Conservation (phyloP, 2,888 invertebrate species). For the Lasioglossum pauxillum region DNA sequence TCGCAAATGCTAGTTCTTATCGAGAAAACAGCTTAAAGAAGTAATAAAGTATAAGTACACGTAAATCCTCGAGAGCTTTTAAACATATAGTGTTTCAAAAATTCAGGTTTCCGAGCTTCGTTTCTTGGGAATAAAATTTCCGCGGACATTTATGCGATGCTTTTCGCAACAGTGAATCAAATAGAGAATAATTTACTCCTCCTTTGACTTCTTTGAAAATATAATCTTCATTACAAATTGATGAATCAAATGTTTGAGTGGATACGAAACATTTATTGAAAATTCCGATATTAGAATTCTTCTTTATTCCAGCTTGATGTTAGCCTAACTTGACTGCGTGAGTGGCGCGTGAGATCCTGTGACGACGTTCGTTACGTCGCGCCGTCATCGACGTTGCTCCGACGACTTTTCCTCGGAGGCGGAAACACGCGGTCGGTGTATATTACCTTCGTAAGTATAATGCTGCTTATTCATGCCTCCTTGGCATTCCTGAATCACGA, state of each 20-base stretch:
- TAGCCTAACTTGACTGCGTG: no score
- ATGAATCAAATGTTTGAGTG: no score
- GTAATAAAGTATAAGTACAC: not conserved
- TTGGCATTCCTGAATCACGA: slow-evolving; percentile 52
- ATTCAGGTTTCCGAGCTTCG: not conserved
- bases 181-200: not conserved
- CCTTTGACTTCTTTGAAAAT: not conserved
- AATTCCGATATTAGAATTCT: no score
- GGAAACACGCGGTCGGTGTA: slow-evolving; percentile 49
- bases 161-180: not conserved
- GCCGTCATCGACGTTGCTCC: not conserved
- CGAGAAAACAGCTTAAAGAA: not conserved
- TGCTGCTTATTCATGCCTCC: slow-evolving; percentile 66
- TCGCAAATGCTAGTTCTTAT: not conserved
- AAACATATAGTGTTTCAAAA: not conserved
- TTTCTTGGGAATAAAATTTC: not conserved
- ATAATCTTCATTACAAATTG: no score
- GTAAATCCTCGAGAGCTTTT: not conserved
- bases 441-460: slow-evolving; percentile 64
- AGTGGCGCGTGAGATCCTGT: not conserved
- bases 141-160: not conserved
- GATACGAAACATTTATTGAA: no score
- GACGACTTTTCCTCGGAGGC: slow-evolving; percentile 43
- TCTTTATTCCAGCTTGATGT: not conserved
- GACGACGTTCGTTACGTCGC: slow-evolving; percentile 24